These are phyloP conservation scores for Linurgus olivaceus DNA, from an alignment of 2,797 vertebrate genomes.

Conservation along the genomic window DNA sequence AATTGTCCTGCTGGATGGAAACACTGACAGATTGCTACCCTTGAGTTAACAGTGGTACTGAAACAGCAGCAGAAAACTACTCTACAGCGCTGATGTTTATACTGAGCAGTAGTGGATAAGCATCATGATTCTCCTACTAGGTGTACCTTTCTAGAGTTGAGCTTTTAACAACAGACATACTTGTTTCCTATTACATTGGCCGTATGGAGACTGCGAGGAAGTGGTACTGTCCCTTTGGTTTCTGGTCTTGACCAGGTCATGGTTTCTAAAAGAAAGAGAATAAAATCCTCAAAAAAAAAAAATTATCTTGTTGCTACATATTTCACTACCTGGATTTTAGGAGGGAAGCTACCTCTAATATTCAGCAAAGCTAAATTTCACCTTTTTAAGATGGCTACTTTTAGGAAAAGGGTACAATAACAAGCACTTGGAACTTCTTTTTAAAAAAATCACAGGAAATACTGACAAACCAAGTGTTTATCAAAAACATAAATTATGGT, in stretches of 20 bases:
- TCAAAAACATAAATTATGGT: not conserved
- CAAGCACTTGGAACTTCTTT: not conserved
- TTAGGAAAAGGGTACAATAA: not conserved
- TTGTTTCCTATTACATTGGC: conserved; percentile 94
- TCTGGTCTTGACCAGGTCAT: conserved; percentile 91
- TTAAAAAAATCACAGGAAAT: not conserved
- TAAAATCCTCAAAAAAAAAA: not conserved
- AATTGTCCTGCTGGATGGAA: not conserved
- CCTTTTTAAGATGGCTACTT: not conserved
- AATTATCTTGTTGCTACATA: not conserved
- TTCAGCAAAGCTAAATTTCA: not conserved
- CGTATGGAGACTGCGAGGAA: conserved; percentile 95
- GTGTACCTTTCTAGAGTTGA: conserved; percentile 75
- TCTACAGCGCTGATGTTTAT: not conserved
- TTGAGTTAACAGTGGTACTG: not conserved
- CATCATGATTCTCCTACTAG: conserved; percentile 62
- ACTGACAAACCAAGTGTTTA: not conserved
- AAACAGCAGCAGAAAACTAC: not conserved
- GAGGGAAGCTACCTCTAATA: not conserved
- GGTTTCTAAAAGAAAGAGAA: conserved; percentile 77
- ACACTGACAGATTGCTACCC: not conserved
- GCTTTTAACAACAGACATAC: conserved; percentile 76
- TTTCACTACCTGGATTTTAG: not conserved
- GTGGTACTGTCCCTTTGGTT: conserved; percentile 83
- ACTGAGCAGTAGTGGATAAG: conserved; percentile 45